Conservation (phyloP, 2,888 invertebrate species). For the Schizotus pectinicornis region DNA sequence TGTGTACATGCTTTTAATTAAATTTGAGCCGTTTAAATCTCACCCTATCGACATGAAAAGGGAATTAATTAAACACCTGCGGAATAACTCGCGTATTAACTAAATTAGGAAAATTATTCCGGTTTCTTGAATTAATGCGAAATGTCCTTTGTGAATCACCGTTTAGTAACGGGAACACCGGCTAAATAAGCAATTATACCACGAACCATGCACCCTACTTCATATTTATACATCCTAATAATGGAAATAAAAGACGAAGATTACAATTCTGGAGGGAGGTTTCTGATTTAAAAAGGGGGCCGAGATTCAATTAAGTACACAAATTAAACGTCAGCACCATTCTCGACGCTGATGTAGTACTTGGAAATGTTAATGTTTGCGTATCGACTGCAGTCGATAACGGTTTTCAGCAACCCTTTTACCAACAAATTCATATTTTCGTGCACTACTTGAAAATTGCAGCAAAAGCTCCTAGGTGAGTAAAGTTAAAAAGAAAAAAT, state of each 20-base stretch:
- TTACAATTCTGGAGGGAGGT: conserved; percentile 52
- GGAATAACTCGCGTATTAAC: background rate
- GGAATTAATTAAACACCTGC: conserved; percentile 1
- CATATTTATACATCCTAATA: conserved; percentile 55
- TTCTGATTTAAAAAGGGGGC: conserved; percentile 52
- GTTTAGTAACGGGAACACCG: conserved; percentile 42
- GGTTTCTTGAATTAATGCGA: conserved; percentile 33
- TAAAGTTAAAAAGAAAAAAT: conserved; percentile 30
- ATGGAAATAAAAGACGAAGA: conserved; percentile 55
- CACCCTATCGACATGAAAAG: background rate
- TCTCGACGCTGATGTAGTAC: conserved; percentile 50
- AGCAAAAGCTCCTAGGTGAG: conserved; percentile 22
- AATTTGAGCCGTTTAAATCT: background rate
- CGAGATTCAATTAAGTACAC: conserved; percentile 55
- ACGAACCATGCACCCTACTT: conserved; percentile 43
- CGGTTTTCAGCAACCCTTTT: background rate
- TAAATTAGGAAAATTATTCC: conserved; percentile 19
- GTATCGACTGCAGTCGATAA: conserved; percentile 9
- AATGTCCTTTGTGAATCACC: conserved; percentile 41
- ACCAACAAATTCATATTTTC: conserved; percentile 3
- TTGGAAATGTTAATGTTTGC: conserved; percentile 28
- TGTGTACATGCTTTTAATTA: background rate
- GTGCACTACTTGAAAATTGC: background rate
- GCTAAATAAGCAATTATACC: conserved; percentile 48
- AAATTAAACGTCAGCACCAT: conserved; percentile 56